Evolutionary conservation across 2,888 invertebrate genomes (phyloP).

Genomic region (Phaonia tiefii): DNA sequence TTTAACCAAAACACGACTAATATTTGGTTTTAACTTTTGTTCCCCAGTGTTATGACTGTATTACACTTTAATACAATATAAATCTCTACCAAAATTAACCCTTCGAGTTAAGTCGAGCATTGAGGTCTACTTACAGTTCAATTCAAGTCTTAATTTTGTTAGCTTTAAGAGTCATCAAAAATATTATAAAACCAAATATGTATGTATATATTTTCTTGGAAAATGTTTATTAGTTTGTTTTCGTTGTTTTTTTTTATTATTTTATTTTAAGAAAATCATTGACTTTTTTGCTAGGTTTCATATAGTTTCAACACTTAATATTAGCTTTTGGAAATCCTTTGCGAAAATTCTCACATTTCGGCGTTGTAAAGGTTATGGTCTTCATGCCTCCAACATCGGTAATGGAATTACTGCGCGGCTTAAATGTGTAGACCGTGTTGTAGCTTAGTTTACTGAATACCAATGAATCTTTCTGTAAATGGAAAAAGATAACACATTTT

Average conservation of each 20-base stretch:
- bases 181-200: too few relatives aligned
- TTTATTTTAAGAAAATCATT: constrained; percentile 41
- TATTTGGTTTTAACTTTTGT: too few relatives aligned
- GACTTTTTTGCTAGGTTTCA: constrained; percentile 71
- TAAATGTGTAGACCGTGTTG: constrained; percentile 76
- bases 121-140: too few relatives aligned
- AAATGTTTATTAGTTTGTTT: constrained; percentile 20
- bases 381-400: constrained; percentile 68
- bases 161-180: too few relatives aligned
- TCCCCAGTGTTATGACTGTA: too few relatives aligned
- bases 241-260: constrained; percentile 4
- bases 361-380: constrained; percentile 76
- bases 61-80: too few relatives aligned
- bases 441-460: constrained; percentile 79
- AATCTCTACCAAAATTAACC: too few relatives aligned
- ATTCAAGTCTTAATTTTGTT: too few relatives aligned
- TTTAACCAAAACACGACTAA: too few relatives aligned
- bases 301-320: constrained; percentile 73
- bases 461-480: constrained; percentile 77
- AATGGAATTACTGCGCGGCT: constrained; percentile 66
- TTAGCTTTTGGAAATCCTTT: constrained; percentile 78
- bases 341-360: constrained; percentile 78
- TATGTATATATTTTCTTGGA: too few relatives aligned
- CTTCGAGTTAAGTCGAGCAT: too few relatives aligned
- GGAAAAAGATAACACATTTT: constrained; percentile 4